Evolutionary conservation across 2,888 invertebrate species (phyloP), one percentile per base, ranked within the genome.

Genomic region (Cephalotes varians): DNA sequence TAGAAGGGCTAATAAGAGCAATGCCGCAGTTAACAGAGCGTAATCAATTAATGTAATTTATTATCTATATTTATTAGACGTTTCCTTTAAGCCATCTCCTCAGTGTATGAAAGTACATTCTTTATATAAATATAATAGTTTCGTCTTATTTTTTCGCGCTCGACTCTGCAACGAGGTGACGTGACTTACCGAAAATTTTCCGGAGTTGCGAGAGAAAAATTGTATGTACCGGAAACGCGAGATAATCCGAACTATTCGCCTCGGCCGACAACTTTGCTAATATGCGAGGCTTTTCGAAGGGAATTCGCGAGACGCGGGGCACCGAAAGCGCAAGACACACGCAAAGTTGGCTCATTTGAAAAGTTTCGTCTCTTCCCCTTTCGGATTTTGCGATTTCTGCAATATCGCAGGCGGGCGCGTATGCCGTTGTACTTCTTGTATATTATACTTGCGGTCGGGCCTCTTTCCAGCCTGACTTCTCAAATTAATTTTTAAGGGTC

Each of bases 261-360:
- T 86, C 87, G 76, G 83, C 79, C 91, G 88, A 93, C 92, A 94
- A 94, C 94, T 94, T 94, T 94, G 90, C 92, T 93, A 94, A 94
- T 94, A 94, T 94, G 92, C 93, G 89, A 90, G 86, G 87, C 85
- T 90, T 90, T 21, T 86, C 86, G 64, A 69, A 83, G 88, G 85
- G 86, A 91, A 88, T 87, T 88, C 87, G 90, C 88, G 91, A 91
- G 90, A 87, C 88, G 90, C 87, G 34, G 86, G 28, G 25, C 37
- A 67, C 90, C 51, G 88, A 92, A 92, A 92, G 90, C 91, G 91
- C 93, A 94, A 94, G 94, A 94, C 94, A 94, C 94, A 94, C 94
- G 93, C 91, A 94, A 94, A 94, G 94, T 94, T 94, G 91, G 89
- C 90, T 94, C 93, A 94, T 94, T 94, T 94, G 89, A 89, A 93